These are phyloP conservation scores for Alloplasta piceator DNA, from an alignment of 2,888 invertebrate species.

Conservation along the genomic window DNA sequence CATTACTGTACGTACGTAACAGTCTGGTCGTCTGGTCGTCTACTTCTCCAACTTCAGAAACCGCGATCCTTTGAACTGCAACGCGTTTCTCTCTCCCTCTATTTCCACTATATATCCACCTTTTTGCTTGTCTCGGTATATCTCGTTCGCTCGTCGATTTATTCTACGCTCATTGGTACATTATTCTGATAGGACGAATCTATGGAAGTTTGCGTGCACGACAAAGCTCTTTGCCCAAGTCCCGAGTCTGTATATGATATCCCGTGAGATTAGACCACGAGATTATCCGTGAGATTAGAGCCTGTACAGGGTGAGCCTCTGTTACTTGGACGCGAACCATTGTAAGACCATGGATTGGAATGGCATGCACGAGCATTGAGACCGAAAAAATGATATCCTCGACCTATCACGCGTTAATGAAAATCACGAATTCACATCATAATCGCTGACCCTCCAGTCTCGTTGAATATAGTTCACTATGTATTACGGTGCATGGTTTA, in stretches of 20 bases:
- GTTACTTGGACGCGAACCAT: neutral
- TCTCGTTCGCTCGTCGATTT: neutral
- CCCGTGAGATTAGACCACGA: constrained; percentile 19
- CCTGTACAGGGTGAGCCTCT: constrained; percentile 11
- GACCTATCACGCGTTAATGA: constrained; percentile 13
- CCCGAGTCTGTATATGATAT: constrained; percentile 22
- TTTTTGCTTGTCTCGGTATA: neutral
- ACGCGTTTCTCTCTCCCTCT: constrained; percentile 22
- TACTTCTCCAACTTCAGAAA: constrained; percentile 39
- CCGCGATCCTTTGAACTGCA: constrained; percentile 15
- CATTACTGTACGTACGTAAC: constrained; percentile 24
- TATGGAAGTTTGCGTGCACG: neutral
- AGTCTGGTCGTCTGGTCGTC: constrained; percentile 33
- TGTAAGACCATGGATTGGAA: neutral
- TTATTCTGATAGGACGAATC: neutral
- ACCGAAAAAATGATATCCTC: neutral
- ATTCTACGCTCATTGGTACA: constrained; percentile 1
- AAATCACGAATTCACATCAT: too few species aligned
- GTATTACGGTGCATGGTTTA: constrained; percentile 26
- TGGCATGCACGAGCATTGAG: neutral
- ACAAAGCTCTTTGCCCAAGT: neutral
- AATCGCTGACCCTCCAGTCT: neutral
- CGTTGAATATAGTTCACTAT: constrained; percentile 6
- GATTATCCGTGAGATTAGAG: constrained; percentile 1
- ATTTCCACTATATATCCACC: constrained; percentile 1